These are phyloP conservation scores for Chamaea fasciata DNA, from an alignment of 2,113 vertebrate genomes.

Conservation along the genomic window DNA sequence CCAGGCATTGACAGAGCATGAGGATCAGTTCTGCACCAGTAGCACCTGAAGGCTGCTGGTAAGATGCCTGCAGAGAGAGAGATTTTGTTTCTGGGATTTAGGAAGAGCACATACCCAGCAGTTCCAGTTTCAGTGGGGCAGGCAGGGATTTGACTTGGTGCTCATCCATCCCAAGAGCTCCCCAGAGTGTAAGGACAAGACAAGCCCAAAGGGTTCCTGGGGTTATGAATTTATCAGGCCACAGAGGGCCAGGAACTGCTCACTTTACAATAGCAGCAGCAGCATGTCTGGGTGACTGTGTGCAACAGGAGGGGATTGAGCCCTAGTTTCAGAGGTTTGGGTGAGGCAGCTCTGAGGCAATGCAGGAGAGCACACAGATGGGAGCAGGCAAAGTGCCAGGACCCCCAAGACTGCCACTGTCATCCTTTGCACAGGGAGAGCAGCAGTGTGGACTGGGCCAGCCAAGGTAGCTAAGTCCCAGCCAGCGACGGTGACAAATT, in stretches of 20 bases:
- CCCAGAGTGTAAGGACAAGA: background rate
- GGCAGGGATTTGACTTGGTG: background rate
- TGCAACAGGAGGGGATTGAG: background rate
- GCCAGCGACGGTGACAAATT: background rate
- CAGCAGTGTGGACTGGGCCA: background rate
- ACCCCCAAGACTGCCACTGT: background rate
- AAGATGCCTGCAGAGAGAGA: rapidly evolving
- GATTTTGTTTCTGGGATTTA: background rate
- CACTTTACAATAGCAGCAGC: background rate
- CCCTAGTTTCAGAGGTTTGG: background rate
- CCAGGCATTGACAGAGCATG: background rate
- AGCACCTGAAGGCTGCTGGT: background rate
- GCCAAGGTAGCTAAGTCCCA: background rate
- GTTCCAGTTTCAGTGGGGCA: background rate
- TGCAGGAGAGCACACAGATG: background rate
- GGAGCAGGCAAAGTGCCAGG: background rate
- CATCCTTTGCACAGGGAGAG: background rate
- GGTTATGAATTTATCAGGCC: rapidly evolving
- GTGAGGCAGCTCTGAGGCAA: background rate
- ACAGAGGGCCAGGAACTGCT: background rate
- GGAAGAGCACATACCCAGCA: background rate
- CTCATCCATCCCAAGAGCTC: background rate
- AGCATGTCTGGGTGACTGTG: background rate
- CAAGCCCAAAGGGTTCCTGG: background rate
- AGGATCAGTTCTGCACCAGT: background rate